phyloP scores from a whole-genome alignment of 2,113 vertebrate species.

The Pontoporia blainvillei region DNA sequence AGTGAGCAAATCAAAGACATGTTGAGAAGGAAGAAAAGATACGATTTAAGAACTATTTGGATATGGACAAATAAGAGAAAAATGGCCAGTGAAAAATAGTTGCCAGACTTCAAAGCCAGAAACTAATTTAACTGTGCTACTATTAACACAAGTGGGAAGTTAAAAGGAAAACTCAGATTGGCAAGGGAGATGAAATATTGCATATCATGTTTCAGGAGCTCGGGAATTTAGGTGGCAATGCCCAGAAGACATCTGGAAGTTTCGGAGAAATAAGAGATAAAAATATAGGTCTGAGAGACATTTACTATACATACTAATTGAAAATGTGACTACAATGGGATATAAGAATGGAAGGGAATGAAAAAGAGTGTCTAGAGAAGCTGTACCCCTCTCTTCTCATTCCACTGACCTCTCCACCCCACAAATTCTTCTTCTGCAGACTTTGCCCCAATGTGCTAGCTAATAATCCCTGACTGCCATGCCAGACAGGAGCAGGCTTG shows the following conservation, averaged over 20 bases:
- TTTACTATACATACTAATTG: not conserved
- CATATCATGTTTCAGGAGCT: not conserved
- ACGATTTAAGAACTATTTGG: not conserved
- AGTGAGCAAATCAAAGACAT: not conserved
- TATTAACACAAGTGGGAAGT: not conserved
- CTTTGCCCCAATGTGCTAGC: not conserved
- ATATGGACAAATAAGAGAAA: not conserved
- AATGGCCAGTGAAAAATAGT: not conserved
- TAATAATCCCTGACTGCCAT: not conserved
- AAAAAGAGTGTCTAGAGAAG: not conserved
- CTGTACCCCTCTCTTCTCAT: not conserved
- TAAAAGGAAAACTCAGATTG: not conserved
- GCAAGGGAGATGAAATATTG: not conserved
- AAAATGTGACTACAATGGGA: not conserved
- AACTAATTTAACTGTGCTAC: not conserved
- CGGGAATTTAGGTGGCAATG: not conserved
- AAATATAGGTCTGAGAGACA: not conserved
- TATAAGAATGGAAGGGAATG: not conserved
- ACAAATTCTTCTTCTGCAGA: not conserved
- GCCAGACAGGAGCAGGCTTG: not conserved
- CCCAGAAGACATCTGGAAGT: not conserved
- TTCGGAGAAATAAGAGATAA: conserved; percentile 1
- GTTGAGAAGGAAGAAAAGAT: not conserved
- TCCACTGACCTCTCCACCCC: not conserved
- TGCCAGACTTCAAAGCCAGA: not conserved